A percentile compares a stretch with the other conserved stretches of the same genome.
Evolutionary conservation across 2,797 vertebrate species (phyloP).

Genomic region (Morus bassanus): DNA sequence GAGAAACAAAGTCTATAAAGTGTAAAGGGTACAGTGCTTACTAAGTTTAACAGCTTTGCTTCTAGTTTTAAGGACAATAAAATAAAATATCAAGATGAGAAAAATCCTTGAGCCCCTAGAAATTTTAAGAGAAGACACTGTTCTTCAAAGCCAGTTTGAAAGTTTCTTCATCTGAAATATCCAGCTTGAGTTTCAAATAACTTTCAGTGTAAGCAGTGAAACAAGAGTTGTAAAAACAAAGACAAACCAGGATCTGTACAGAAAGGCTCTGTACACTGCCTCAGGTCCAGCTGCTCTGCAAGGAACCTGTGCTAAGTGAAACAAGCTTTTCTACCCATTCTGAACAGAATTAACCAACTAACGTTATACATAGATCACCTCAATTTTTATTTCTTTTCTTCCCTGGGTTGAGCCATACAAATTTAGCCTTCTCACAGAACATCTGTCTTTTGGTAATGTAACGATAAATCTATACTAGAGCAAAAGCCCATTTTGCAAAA

Average conservation of each 20-base stretch:
- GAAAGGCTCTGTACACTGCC: background rate
- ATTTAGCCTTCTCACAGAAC: background rate
- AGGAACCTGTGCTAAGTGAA: background rate
- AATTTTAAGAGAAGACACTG: background rate
- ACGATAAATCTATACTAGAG: accelerated
- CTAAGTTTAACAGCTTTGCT: background rate
- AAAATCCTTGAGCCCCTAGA: background rate
- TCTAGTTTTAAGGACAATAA: background rate
- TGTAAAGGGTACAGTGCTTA: background rate
- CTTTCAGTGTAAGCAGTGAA: background rate
- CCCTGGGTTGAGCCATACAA: background rate
- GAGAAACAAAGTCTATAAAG: background rate
- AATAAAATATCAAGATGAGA: background rate
- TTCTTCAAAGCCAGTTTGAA: background rate
- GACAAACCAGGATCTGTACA: background rate
- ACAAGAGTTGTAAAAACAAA: background rate
- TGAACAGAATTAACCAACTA: background rate
- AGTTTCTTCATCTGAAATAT: background rate
- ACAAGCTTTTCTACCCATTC: background rate
- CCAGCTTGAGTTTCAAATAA: background rate
- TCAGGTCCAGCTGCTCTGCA: background rate
- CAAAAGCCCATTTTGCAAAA: background rate
- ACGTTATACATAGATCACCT: background rate
- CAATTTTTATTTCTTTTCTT: accelerated
- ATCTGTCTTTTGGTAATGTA: accelerated